Evolutionary conservation across 2,888 invertebrate species (phyloP), one percentile per base, ranked within the genome.

Genomic region (Tortricodes alternella): DNA sequence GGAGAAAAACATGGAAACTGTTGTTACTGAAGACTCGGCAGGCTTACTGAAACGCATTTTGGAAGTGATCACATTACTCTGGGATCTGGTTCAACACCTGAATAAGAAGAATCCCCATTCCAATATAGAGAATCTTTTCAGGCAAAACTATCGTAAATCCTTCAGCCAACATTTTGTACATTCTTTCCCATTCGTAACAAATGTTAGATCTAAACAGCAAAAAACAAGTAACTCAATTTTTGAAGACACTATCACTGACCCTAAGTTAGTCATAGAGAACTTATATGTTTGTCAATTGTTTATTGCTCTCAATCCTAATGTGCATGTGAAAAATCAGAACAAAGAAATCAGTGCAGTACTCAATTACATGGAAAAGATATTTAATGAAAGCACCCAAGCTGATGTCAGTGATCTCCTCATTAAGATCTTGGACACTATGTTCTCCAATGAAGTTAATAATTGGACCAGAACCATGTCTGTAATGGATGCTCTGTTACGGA

Each of bases 1-100:
- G 8, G 76, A 77, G n/a, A 77, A 78, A 60, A 83, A 82, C 61
- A 80, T 85, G 51, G 91, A 91, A 70, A 85, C 86, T 60, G 76
- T 92, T 27, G 82, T 95, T 13, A 91, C 82, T 60, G 89, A 91
- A 60, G 96, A 96, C 80, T 93, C 93, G 15, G 92, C 93, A 1
- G 76, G 88, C 27, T 88, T 95, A 24, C 79, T 96, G 6, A 93
- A 92, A 71, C 92, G 92, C 60, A 90, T 93, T 21, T 81, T 95
- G 38, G 91, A 92, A 63, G 94, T 95, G 1, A 89, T 95, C 46
- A 86, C 91, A 49, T 83, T 93, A 44, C 76, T 95, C n/a, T 93
- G 92, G 85, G 84, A 87, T 7, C 71, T 88, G 46, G 67, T 88
- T 8, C 68, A 78, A 41, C 72, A 85, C 68, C 76, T 80, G 41